Evolutionary conservation across 2,797 vertebrate genomes (phyloP).

Genomic region (Valencia hispanica): DNA sequence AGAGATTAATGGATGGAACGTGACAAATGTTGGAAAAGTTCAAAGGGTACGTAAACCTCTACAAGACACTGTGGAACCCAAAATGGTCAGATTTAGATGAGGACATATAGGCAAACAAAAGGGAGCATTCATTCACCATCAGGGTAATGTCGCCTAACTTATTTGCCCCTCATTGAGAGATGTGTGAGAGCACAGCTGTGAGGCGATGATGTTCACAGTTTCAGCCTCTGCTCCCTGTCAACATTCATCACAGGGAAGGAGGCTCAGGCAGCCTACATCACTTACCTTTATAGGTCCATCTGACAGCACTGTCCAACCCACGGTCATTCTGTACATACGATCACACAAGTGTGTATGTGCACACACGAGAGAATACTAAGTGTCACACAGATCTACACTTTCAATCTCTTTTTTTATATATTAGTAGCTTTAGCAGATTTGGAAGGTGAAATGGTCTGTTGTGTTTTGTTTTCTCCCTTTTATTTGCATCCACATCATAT

Average conservation of each 20-base stretch:
- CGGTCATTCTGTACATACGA: constrained; percentile 48
- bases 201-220: constrained; percentile 67
- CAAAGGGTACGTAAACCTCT: background rate
- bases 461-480: constrained; percentile 16
- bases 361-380: constrained; percentile 11
- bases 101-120: constrained; percentile 31
- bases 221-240: constrained; percentile 55
- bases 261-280: constrained; percentile 59
- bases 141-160: constrained; percentile 52
- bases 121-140: constrained; percentile 42
- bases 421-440: constrained; percentile 22
- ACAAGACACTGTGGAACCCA: constrained; percentile 11
- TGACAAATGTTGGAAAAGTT: background rate
- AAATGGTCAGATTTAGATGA: background rate
- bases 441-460: constrained; percentile 22
- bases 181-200: constrained; percentile 37
- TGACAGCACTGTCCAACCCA: constrained; percentile 64
- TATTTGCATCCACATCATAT: constrained; percentile 34
- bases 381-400: constrained; percentile 34
- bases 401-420: constrained; percentile 26
- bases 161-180: constrained; percentile 64
- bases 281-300: constrained; percentile 74
- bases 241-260: constrained; percentile 71
- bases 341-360: constrained; percentile 18
- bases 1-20: background rate